Evolutionary conservation across 1,140 invertebrate genomes (phyloP), one percentile per base, ranked within the genome.

Genomic region (Brachionus rubens): DNA sequence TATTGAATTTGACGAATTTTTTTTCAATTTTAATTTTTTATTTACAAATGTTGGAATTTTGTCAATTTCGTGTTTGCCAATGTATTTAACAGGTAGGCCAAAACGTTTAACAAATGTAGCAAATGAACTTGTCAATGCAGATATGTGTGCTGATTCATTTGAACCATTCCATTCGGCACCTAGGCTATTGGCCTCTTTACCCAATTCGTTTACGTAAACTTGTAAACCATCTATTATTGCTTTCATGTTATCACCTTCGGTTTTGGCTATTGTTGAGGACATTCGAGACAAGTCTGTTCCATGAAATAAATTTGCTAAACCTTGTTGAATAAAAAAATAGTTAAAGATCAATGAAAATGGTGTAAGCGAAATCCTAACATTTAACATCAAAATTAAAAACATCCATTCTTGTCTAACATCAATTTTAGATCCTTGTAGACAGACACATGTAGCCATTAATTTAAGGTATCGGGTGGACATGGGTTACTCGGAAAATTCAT

Each of bases 41-140:
- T 56, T 41, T 1, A 56, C n/a, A 47, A 75, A 75, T 21, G n/a
- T 75, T 6, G 72, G 72, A 24, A 75, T 75, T 41, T 75, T 75
- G 28, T 75, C 72, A 9, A 75, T 40, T 12, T 54, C 48, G 30
- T 9, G 12, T 36, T 75, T 75, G 9, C 72, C 72, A 7, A 54
- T 54, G 41, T 75, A 24, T 21, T 75, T 75, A n/a, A 75, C 21
- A 6, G 68, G 68, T 3, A 72, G 19, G 10, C n/a, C 36, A 12
- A 36, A 19, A n/a, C 50, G 28, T 19, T 75, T 75, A 14, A 33
- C 12, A 47, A 54, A 75, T 33, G 72, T 75, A 9, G 50, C 72
- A 30, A 75, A 40, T 10, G 48, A 54, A 19, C 48, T 50, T 24
- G 21, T 14, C 4, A 75, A 6, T 9, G 72, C 72, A 24, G 48